Base-by-base conservation (phyloP, 2,113 vertebrate species). In the Calidris pugnax region DNA sequence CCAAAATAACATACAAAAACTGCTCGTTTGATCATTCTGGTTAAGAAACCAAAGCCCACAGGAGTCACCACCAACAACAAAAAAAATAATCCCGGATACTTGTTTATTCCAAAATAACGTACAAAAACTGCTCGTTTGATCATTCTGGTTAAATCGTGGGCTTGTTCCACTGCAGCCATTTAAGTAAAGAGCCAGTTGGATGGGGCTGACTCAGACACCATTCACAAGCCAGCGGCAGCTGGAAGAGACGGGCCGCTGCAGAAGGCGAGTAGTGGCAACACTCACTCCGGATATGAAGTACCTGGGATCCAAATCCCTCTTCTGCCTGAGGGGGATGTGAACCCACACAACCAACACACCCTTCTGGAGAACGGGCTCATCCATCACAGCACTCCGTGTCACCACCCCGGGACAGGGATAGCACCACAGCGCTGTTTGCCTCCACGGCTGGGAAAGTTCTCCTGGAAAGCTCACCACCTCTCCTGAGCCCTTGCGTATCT, bases 181-280 rank as follows among this genome's bases (percentile, higher is more conserved):
- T 64, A 24, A 75, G n/a, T 4, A 12, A 39, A 78, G 78, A 87
- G 17, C 14, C 64, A 39, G 63, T 4, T 8, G 68, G 60, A 59
- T 32, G 33, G 39, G 56, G 43, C 84, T 97, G 96, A 96, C 84
- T 97, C 96, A 97, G 73, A 17, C 21, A 74, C 47, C 84, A 47
- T 7, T 89, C 76, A 94, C 0, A 0, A 91, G 68, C 35, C 2
- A 0, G 43, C 6, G 1, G 47, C 45, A 85, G 84, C 78, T 67
- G 57, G 53, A 82, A 74, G 23, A 89, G 48, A 39, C 1, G 0
- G 21, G 45, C 47, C 74, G 64, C 71, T 60, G 48, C 5, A 4
- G n/a, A 57, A 60, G 73, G 39, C 4, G 1, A 94, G 94, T 20
- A 75, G 80, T 7, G 2, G 76, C 93, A 95, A 43, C 2, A 1